Percentiles rank a stretch among this genome's conserved stretches.
phyloP scores from a whole-genome alignment of 2,888 invertebrate genomes.

The Trachelus stipa region DNA sequence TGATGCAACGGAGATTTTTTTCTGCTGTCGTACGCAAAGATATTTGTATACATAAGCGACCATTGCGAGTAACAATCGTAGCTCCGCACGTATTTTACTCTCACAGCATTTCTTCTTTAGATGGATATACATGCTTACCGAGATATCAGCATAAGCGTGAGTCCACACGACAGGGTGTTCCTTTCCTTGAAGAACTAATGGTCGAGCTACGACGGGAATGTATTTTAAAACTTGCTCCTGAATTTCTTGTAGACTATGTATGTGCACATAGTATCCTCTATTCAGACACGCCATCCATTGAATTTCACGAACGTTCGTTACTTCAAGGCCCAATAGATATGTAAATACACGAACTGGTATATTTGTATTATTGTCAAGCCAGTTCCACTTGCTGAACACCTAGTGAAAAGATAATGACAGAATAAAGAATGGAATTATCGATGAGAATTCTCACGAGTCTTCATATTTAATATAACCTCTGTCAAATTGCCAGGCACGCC shows the following conservation, averaged over 20 bases:
- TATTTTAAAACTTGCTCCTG: constrained; percentile 96
- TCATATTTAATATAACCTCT: constrained; percentile 64
- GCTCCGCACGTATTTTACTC: neutral
- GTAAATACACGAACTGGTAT: constrained; percentile 94
- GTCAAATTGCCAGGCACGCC: constrained; percentile 91
- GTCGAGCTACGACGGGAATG: constrained; percentile 92
- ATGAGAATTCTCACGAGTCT: neutral
- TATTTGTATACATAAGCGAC: neutral
- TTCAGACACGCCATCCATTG: constrained; percentile 96
- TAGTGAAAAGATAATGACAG: constrained; percentile 21
- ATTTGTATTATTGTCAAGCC: constrained; percentile 75
- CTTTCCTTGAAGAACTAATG: constrained; percentile 79
- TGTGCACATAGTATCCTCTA: constrained; percentile 94
- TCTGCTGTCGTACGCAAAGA: neutral
- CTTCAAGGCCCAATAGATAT: constrained; percentile 94
- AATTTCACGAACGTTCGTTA: constrained; percentile 88
- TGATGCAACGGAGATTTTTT: neutral
- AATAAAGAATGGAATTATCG: neutral
- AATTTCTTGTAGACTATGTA: constrained; percentile 95
- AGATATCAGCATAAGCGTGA: constrained; percentile 89
- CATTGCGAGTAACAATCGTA: neutral
- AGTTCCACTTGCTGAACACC: constrained; percentile 85
- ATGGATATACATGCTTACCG: constrained; percentile 70
- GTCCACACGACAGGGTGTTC: constrained; percentile 94
- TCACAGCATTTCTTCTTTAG: neutral